phyloP scores from a whole-genome alignment of 2,888 invertebrate genomes.

The Pemphredon lugubris region DNA sequence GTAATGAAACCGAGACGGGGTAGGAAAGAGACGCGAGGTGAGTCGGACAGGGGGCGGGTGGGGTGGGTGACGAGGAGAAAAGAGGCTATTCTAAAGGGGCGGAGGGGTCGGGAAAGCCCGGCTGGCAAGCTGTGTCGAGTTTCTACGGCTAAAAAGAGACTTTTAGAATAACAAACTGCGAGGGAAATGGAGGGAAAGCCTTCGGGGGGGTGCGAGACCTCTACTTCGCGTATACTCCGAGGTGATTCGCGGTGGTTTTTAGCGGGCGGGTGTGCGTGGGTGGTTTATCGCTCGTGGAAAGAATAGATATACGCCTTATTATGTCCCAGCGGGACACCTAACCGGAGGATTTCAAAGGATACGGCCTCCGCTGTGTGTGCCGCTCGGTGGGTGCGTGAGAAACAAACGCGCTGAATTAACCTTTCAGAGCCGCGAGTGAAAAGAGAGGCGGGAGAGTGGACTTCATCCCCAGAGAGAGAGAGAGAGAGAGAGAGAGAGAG shows the following conservation, averaged over 20 bases:
- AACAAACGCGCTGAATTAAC: conserved; percentile 45
- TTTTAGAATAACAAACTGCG: conserved; percentile 75
- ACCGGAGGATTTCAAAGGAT: conserved; percentile 38
- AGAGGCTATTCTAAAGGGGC: conserved; percentile 54
- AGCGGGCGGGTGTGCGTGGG: conserved; percentile 38
- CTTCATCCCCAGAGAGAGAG: not conserved
- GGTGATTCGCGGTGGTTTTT: conserved; percentile 40
- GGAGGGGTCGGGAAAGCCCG: conserved; percentile 24
- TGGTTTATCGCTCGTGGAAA: conserved; percentile 44
- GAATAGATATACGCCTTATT: conserved; percentile 55
- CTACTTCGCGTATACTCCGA: conserved; percentile 9
- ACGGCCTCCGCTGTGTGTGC: conserved; percentile 4
- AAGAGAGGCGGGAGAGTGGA: not conserved
- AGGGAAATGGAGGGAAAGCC: conserved; percentile 57
- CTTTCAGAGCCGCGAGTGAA: conserved; percentile 14
- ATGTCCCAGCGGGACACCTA: conserved; percentile 47
- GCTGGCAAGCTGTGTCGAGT: conserved; percentile 71
- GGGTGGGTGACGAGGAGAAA: conserved; percentile 50
- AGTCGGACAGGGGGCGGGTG: conserved; percentile 31
- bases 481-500: no score
- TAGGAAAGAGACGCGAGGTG: conserved; percentile 15
- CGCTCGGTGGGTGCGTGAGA: conserved; percentile 35
- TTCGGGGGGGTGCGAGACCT: conserved; percentile 9
- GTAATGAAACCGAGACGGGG: no score
- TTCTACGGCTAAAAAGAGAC: conserved; percentile 72